Base-by-base conservation (phyloP, 1,140 invertebrate genomes). In the Panulirus ornatus region DNA sequence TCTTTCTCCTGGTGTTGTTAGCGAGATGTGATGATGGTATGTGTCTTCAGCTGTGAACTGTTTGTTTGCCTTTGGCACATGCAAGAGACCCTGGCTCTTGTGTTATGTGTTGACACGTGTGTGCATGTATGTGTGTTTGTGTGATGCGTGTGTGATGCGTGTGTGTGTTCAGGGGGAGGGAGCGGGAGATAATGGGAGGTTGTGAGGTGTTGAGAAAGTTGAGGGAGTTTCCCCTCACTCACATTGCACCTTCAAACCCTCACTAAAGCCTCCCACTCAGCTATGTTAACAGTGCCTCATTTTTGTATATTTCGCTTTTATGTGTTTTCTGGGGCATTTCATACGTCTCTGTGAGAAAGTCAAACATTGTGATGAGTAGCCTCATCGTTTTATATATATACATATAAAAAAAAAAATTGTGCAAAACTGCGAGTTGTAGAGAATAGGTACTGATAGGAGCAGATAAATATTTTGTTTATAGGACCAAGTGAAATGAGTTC, bases 241-340 rank as follows among this genome's bases (percentile, higher is more conserved):
- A 58, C 58, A 2, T 66, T 2, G n/a, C 58, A 0, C n/a, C n/a
- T 8, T 30, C 58, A 8, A 66, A 8, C 58, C n/a, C n/a, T 66
- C 58, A 30, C 54, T 22, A 58, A 19, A 19, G 27, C 27, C 58
- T 30, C 58, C 58, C 58, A 30, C n/a, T 30, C n/a, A 2, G 58
- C 58, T 66, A 66, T 30, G 30, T 66, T 66, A 66, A 30, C 58
- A 66, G 58, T 66, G 58, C 58, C 58, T 66, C 58, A 30, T 66
- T 66, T 66, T 66, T 66, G 58, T 66, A 66, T 30, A 66, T 30
- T 83, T 83, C 79, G 79, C 81, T 83, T 83, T 66, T 58, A 66
- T 83, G 81, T 83, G 81, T 83, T 82, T 83, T 36, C 36, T n/a
- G 58, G 79, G 58, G 58, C 58, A 83, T 83, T 83, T 83, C 58